Conservation (phyloP, 2,113 vertebrate species). For the Riparia riparia region DNA sequence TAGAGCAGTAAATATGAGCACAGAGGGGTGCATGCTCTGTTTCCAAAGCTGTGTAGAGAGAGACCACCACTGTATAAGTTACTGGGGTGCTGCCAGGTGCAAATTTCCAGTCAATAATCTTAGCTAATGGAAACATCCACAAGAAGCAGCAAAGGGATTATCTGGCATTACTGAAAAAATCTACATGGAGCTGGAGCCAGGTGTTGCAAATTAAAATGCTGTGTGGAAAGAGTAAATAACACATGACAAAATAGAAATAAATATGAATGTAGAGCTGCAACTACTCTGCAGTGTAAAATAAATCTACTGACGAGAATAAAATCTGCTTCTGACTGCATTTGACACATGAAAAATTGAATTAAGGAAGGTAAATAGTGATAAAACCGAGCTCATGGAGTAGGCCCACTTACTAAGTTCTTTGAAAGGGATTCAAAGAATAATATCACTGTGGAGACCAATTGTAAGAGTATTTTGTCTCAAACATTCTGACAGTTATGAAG, state of each 20-base stretch:
- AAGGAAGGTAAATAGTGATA: neutral
- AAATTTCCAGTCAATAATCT: neutral
- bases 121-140: neutral
- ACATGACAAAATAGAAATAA: neutral
- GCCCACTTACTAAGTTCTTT: neutral
- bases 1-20: neutral
- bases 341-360: neutral
- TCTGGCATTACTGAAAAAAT: neutral
- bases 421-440: neutral
- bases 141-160: neutral
- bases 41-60: neutral
- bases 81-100: neutral
- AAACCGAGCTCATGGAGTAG: neutral
- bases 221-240: neutral
- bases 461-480: neutral
- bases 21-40: neutral
- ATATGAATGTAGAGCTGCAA: neutral
- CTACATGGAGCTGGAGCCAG: neutral
- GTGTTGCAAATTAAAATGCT: neutral
- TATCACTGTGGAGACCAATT: neutral
- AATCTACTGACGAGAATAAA: neutral
- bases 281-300: neutral
- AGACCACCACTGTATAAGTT: neutral
- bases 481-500: neutral
- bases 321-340: neutral